A percentile compares a stretch with the other conserved stretches of the same genome.
Evolutionary conservation across 2,113 vertebrate species (phyloP).

Genomic region (Lamprologus ornatipinnis): DNA sequence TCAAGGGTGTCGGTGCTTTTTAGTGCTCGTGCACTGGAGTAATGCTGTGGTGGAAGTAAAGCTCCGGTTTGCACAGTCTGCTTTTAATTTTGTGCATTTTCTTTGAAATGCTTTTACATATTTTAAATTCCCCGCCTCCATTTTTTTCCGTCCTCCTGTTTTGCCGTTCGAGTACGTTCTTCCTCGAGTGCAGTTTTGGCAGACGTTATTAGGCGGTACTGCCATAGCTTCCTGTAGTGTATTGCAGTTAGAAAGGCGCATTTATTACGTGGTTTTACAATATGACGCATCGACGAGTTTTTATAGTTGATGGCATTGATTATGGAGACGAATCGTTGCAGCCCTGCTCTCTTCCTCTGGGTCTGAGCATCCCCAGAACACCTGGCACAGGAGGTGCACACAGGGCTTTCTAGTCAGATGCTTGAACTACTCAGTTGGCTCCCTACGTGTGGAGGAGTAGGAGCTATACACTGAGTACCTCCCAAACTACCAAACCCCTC

Average conservation of each 20-base stretch:
- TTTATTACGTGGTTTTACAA: not conserved
- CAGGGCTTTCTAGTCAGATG: not conserved
- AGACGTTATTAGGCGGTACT: not conserved
- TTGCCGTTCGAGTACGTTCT: fast-evolving
- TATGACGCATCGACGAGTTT: fast-evolving
- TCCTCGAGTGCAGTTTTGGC: not conserved
- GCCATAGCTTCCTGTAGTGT: not conserved
- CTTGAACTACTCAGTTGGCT: not conserved
- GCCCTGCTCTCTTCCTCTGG: fast-evolving
- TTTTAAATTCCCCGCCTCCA: not conserved
- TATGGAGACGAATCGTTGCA: not conserved
- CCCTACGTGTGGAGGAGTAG: not conserved
- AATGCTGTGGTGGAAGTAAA: not conserved
- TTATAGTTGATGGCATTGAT: not conserved
- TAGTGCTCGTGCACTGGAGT: not conserved
- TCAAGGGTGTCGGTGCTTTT: not conserved
- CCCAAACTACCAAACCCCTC: not conserved
- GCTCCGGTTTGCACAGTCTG: not conserved
- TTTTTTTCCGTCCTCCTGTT: fast-evolving
- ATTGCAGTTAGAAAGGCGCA: fast-evolving
- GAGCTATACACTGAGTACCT: not conserved
- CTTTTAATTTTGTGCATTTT: not conserved
- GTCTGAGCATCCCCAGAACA: fast-evolving
- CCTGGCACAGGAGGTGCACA: fast-evolving
- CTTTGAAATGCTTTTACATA: fast-evolving